Evolutionary conservation across 1,140 invertebrate genomes (phyloP).

Genomic region (Drosophila nebulosa): DNA sequence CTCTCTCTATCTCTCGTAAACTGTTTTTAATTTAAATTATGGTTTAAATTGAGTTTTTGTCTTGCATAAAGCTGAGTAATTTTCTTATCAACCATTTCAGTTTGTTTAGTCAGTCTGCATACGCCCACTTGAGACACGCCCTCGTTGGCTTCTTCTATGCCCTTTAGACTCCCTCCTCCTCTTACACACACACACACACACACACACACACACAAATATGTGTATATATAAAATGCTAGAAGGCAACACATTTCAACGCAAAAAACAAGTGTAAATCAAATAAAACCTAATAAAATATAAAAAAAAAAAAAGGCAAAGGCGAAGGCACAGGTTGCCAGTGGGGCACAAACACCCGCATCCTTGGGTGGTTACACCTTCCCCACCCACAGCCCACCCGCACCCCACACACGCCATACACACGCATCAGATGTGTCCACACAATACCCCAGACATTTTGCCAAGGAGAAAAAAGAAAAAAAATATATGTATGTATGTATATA

Average conservation of each 20-base stretch:
- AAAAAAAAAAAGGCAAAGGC: conserved; percentile 35
- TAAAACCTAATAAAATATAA: conserved; percentile 79
- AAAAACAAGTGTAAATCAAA: conserved; percentile 79
- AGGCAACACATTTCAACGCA: conserved; percentile 61
- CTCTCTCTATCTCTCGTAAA: no score
- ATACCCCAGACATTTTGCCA: conserved; percentile 47
- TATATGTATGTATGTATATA: background rate
- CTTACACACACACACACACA: conserved; percentile 2
- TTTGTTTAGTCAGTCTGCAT: background rate
- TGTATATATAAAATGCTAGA: conserved; percentile 24
- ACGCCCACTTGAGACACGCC: background rate
- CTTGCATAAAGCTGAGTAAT: background rate
- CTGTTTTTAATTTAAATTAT: background rate
- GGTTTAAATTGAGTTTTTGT: background rate
- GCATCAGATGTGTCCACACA: conserved; percentile 22
- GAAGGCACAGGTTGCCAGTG: conserved; percentile 55
- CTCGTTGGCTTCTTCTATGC: background rate
- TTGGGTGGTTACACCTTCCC: background rate
- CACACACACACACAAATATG: conserved; percentile 3
- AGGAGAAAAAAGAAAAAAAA: conserved; percentile 38
- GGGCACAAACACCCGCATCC: conserved; percentile 7
- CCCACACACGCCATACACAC: no score
- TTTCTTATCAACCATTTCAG: background rate
- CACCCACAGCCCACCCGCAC: conserved; percentile 20
- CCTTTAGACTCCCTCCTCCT: background rate